Evolutionary conservation across 1,140 invertebrate genomes (phyloP), one percentile per base, ranked within the genome.

Genomic region (Mactra quadrangularis): DNA sequence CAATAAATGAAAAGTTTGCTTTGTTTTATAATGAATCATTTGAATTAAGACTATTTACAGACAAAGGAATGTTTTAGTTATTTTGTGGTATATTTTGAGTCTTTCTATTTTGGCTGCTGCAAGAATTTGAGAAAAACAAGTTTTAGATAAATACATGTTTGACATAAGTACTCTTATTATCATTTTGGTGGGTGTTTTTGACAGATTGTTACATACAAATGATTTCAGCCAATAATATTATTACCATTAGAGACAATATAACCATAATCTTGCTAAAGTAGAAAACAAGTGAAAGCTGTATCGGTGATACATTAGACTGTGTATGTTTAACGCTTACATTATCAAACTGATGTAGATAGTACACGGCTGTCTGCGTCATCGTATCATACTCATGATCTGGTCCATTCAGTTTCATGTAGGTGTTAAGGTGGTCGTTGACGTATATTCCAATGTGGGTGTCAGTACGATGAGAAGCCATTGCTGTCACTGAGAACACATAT

Each of bases 301-400:
- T 41, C 3, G 50, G 11, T 19, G 45, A 31, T 41, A 13, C n/a
- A 22, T 4, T 22, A 4, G 41, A 41, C 15, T 70, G 41, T 7
- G 50, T 9, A 41, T 52, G 66, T 33, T 38, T n/a, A 6, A 70
- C 50, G 3, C 41, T 50, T 1, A 70, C 66, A 19, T 15, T 50
- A 13, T 70, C 66, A 70, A 31, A 17, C 25, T 33, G n/a, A 27
- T 33, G 38, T 70, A 70, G 66, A 3, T 52, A 22, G 25, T 27
- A 70, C 15, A 70, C 27, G 13, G 66, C 66, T 35, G 50, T 70
- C 35, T 70, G 66, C n/a, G 25, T 70, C 45, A 52, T 70, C 4
- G 66, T 70, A 38, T 70, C 66, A 31, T 70, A 70, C 45, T 1
- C 19, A 13, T 70, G 66, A 9, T 45, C 66, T 31, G 66, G 29